Percentiles rank a stretch among this genome's conserved stretches.
These are phyloP conservation scores for Craterocephalus amniculus DNA, from an alignment of 2,797 vertebrate species.

Conservation along the genomic window DNA sequence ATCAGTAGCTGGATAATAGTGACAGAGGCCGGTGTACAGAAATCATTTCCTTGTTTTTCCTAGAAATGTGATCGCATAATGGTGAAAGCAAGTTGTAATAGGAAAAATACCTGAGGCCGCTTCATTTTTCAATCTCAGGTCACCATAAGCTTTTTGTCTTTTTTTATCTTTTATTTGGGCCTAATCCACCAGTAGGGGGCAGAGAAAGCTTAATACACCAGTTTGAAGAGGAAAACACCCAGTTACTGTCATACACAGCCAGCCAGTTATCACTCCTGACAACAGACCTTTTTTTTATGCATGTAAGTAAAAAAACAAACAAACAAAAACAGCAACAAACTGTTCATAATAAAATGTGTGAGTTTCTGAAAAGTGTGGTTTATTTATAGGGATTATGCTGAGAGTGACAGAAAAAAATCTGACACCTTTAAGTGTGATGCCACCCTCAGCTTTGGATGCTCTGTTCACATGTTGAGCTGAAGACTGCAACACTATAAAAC, in stretches of 20 bases:
- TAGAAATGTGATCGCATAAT: conserved; percentile 23
- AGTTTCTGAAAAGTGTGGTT: conserved; percentile 27
- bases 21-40: not conserved
- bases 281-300: not conserved
- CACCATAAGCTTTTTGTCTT: conserved; percentile 5
- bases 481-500: conserved; percentile 18
- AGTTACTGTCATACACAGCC: conserved; percentile 4
- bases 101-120: not conserved
- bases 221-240: not conserved
- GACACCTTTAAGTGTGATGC: conserved; percentile 51
- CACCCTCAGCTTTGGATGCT: conserved; percentile 48
- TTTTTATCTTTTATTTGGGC: not conserved
- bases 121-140: conserved; percentile 9
- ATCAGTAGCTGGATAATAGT: not conserved
- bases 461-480: conserved; percentile 32
- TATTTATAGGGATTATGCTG: no score
- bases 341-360: conserved; percentile 38
- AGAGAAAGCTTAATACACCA: not conserved
- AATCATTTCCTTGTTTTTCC: conserved; percentile 1
- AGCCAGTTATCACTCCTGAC: not conserved
- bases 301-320: conserved; percentile 1
- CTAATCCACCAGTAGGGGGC: conserved; percentile 21
- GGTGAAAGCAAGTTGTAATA: not conserved
- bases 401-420: conserved; percentile 5
- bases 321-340: not conserved